Percentiles rank a stretch among this genome's conserved stretches.
Conservation (phyloP, 2,797 vertebrate genomes). For the Melanotaenia maccullochi region DNA sequence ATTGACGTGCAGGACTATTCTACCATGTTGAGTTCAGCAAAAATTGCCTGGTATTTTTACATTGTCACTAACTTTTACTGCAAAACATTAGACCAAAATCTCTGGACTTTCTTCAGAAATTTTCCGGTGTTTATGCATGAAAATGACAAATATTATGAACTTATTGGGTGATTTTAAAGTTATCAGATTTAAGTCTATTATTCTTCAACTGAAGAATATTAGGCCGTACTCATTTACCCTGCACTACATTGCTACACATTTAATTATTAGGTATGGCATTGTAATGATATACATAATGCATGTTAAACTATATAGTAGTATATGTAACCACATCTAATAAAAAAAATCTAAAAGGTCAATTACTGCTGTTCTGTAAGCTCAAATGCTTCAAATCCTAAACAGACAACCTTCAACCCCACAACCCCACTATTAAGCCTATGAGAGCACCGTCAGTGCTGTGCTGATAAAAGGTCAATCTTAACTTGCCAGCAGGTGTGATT, state of each 20-base stretch:
- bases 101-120: too few species aligned
- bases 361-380: constrained; percentile 8
- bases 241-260: not conserved
- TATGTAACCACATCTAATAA: not conserved
- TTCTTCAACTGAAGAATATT: not conserved
- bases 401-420: not conserved
- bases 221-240: not conserved
- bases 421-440: constrained; percentile 12
- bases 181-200: not conserved
- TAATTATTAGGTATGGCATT: not conserved
- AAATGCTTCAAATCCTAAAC: constrained; percentile 9
- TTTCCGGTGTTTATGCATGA: too few species aligned
- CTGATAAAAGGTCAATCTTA: constrained; percentile 37
- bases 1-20: too few species aligned
- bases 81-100: not conserved
- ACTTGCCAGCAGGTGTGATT: constrained; percentile 38
- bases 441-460: not conserved
- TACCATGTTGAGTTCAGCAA: too few species aligned
- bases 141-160: not conserved
- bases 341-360: constrained; percentile 5
- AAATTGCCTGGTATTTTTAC: too few species aligned
- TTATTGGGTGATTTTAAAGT: not conserved
- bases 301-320: not conserved
- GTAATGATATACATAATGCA: not conserved
- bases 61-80: too few species aligned